Evolutionary conservation across 2,797 vertebrate species (phyloP), one percentile per base, ranked within the genome.

Genomic region (Smutsia temminckii): DNA sequence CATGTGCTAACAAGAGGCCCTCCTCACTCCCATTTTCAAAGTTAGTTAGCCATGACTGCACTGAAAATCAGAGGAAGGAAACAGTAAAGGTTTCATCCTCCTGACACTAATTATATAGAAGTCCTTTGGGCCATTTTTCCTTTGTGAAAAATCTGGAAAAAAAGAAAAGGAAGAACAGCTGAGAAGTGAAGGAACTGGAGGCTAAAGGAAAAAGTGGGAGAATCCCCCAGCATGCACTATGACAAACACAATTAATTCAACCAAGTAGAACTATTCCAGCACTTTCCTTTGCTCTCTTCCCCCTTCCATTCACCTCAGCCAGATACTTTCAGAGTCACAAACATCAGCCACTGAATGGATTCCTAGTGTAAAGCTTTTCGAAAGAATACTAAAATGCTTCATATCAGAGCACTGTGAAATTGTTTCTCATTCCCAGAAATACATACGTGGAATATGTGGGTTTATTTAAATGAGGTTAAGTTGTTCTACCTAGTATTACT

Each of bases 381-480:
- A 27, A 95, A 91, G 29, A 61, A 66, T 53, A 59, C 42, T 77
- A 53, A 61, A 95, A 90, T 79, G 61, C 37, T 74, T 86, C 34
- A 40, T 61, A 87, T 77, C 14, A 80, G 37, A 85, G 42, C 75
- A 74, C 12, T 69, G 83, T 78, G 53, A 69, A 93, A 74, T 94
- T 88, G 57, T 75, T 93, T 95, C 74, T 78, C 46, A 74, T 78
- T 91, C 42, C 42, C 55, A 93, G 77, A 86, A 88, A 94, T 53
- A 93, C 46, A 57, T 25, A 83, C n/a, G 46, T 79, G 51, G 34
- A 57, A 72, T 89, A 37, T 40, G 17, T 37, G 16, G 23, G 23
- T 11, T 8, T 14, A 9, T 66, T 27, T 92, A 59, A 91, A 83
- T 81, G 49, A 91, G 42, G n/a, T 91, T 93, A 93, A 95, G 69